Percentiles rank a stretch among this genome's conserved stretches.
Conservation (phyloP, 2,797 vertebrate species). For the Botia almorhae region DNA sequence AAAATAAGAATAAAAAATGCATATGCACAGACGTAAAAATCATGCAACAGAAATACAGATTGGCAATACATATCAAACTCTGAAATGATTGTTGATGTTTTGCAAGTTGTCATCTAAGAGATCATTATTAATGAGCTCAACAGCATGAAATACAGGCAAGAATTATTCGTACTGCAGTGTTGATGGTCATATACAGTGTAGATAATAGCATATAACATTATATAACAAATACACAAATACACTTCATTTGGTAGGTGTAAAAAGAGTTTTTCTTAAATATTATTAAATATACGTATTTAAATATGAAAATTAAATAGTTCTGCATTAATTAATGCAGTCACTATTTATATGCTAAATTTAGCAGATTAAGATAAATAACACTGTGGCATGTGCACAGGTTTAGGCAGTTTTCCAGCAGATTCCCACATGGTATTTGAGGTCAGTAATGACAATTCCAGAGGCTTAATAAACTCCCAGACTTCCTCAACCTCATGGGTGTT, state of each 20-base stretch:
- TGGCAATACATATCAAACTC: not conserved
- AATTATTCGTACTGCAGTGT: conserved; percentile 19
- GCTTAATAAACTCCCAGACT: conserved; percentile 16
- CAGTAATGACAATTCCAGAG: conserved; percentile 29
- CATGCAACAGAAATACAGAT: not conserved
- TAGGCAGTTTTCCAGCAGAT: conserved; percentile 14
- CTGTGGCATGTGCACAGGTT: not conserved
- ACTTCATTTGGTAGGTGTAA: not conserved
- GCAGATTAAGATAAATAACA: not conserved
- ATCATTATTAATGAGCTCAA: not conserved
- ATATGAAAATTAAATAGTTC: no score
- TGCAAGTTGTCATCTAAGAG: not conserved
- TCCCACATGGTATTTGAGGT: not conserved
- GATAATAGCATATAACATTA: no score
- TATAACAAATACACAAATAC: no score
- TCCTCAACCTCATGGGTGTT: conserved; percentile 4
- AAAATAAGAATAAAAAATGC: no score
- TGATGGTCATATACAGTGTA: not conserved
- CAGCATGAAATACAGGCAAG: not conserved
- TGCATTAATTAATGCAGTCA: no score
- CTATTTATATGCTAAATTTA: not conserved
- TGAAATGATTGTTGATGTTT: not conserved
- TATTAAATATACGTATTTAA: not conserved
- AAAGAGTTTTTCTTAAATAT: not conserved
- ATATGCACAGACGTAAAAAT: not conserved